Evolutionary conservation across 2,113 vertebrate genomes (phyloP).

Genomic region (Oostethus manadensis): DNA sequence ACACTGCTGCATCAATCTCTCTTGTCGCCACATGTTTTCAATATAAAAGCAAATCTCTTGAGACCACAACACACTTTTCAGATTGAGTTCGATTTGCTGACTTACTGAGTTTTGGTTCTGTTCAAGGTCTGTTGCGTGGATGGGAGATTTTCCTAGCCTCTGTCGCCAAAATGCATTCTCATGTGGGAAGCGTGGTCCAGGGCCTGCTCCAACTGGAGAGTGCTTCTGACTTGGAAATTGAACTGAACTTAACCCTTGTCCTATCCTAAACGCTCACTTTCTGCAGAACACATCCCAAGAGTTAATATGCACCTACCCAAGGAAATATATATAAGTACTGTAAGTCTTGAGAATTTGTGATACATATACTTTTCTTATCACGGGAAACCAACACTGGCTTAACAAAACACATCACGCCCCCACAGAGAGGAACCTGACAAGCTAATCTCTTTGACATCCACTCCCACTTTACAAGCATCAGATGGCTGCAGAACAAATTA

Average conservation of each 20-base stretch:
- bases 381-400: background rate
- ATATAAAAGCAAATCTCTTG: conserved; percentile 40
- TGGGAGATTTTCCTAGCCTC: conserved; percentile 8
- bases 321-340: background rate
- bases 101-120: conserved; percentile 1
- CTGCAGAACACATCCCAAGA: too few species aligned
- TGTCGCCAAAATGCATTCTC: conserved; percentile 4
- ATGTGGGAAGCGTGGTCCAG: conserved; percentile 3
- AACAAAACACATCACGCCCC: background rate
- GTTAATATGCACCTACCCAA: too few species aligned
- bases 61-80: conserved; percentile 10
- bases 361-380: conserved; percentile 1
- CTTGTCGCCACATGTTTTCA: conserved; percentile 50
- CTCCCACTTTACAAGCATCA: background rate
- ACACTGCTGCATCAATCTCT: conserved; percentile 47
- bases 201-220: background rate
- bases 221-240: too few species aligned
- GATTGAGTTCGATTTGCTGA: conserved; percentile 3
- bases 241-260: too few species aligned
- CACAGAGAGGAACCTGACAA: background rate
- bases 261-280: too few species aligned
- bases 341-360: background rate
- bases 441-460: background rate
- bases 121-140: conserved; percentile 1
- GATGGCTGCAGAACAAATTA: background rate